Conservation (phyloP, 2,797 vertebrate species). For the Melanotaenia boesemani region DNA sequence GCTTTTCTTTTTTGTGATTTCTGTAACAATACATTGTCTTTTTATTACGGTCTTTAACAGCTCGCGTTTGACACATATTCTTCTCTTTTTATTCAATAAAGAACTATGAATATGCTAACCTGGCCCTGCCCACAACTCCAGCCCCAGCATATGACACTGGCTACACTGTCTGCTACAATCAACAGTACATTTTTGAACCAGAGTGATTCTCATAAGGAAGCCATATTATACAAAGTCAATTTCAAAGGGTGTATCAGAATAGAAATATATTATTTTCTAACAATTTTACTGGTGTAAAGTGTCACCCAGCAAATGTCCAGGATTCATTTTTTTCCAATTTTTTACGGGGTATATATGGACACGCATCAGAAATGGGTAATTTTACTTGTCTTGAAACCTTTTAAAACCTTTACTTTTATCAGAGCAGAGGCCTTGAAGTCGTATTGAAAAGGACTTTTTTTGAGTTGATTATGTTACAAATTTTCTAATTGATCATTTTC, state of each 20-base stretch:
- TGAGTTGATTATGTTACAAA: not conserved
- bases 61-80: too few relatives aligned
- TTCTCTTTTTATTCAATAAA: too few relatives aligned
- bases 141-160: too few relatives aligned
- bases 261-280: too few relatives aligned
- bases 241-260: too few relatives aligned
- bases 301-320: not conserved
- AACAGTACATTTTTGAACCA: too few relatives aligned
- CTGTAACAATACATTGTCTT: not conserved
- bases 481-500: slow-evolving; percentile 18
- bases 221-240: too few relatives aligned
- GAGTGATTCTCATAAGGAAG: too few relatives aligned
- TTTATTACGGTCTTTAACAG: not conserved
- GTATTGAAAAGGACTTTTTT: not conserved
- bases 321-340: not conserved
- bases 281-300: not conserved
- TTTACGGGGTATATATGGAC: not conserved
- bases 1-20: not conserved
- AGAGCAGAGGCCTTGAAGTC: not conserved
- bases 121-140: too few relatives aligned
- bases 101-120: too few relatives aligned
- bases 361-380: too few relatives aligned
- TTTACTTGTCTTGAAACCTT: not conserved
- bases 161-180: too few relatives aligned
- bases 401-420: not conserved